These are phyloP conservation scores for Porphyrio hochstetteri DNA, from an alignment of 2,113 vertebrate species.

Conservation along the genomic window DNA sequence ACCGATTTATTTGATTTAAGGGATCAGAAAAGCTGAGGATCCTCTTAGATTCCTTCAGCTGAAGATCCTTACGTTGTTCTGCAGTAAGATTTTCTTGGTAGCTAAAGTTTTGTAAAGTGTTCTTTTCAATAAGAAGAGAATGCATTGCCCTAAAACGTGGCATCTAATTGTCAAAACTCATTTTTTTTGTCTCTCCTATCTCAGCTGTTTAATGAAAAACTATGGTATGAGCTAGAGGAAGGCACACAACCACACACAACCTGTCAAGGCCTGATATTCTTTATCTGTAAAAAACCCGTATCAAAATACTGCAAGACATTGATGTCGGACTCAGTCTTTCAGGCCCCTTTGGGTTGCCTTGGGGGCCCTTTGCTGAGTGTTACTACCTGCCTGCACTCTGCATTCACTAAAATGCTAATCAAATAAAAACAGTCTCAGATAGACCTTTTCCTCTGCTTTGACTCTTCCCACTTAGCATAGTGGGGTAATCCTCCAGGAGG, in stretches of 20 bases:
- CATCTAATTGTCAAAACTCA: background rate
- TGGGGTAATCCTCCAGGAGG: background rate
- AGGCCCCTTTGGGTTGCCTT: accelerated
- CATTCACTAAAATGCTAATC: background rate
- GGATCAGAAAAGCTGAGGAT: background rate
- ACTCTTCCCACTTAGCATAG: background rate
- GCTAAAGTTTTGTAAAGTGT: background rate
- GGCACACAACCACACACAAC: background rate
- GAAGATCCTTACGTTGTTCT: background rate
- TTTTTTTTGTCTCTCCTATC: background rate
- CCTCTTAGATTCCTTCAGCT: background rate
- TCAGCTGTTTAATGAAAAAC: background rate
- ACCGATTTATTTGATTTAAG: background rate
- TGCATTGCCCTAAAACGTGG: background rate
- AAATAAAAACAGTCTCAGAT: background rate
- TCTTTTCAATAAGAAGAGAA: background rate
- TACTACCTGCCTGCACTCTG: background rate
- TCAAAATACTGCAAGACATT: background rate
- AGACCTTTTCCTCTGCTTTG: background rate
- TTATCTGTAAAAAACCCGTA: background rate
- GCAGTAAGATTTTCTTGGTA: background rate
- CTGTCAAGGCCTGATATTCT: background rate
- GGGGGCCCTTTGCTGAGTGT: background rate
- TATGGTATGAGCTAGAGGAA: background rate
- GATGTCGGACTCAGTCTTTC: background rate